phyloP scores from a whole-genome alignment of 64 coral and sea anemone species.

The Montipora sp. region DNA sequence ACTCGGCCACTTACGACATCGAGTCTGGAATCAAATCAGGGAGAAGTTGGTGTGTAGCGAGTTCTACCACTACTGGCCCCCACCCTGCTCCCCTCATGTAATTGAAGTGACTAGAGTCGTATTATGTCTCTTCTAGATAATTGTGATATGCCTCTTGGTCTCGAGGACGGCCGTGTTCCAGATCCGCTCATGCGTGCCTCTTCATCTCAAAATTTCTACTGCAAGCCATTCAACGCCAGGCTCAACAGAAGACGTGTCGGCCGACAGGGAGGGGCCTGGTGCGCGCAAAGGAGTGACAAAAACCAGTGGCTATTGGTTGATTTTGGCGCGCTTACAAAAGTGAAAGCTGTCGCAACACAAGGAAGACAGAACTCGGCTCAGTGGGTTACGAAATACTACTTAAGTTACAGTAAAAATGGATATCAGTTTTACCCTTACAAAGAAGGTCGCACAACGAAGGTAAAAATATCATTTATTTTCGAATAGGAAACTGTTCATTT shows the following conservation, averaged over 20 bases:
- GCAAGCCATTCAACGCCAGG: constrained; percentile 42
- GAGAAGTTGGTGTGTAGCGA: too few species aligned
- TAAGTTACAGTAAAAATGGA: constrained; percentile 83
- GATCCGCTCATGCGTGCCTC: constrained; percentile 54
- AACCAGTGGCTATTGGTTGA: constrained; percentile 83
- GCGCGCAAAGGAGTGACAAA: constrained; percentile 43
- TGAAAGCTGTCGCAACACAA: constrained; percentile 73
- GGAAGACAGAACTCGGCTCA: constrained; percentile 80
- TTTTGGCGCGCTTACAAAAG: constrained; percentile 76
- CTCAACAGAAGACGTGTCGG: constrained; percentile 39
- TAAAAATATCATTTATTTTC: background rate
- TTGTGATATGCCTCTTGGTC: constrained; percentile 68
- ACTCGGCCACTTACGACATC: too few species aligned
- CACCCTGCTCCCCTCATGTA: too few species aligned
- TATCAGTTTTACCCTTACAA: constrained; percentile 58
- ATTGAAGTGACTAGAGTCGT: background rate
- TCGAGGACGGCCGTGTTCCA: constrained; percentile 58
- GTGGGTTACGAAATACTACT: constrained; percentile 85
- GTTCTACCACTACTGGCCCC: too few species aligned
- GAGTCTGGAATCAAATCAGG: too few species aligned
- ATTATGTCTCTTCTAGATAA: constrained; percentile 29
- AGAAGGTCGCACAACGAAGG: constrained; percentile 59
- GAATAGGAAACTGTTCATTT: background rate
- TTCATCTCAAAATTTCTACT: constrained; percentile 29
- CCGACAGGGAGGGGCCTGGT: constrained; percentile 59